A percentile compares a stretch with the other conserved stretches of the same genome.
Evolutionary conservation across 2,113 vertebrate genomes (phyloP).

Genomic region (Sylvilagus bachmani): DNA sequence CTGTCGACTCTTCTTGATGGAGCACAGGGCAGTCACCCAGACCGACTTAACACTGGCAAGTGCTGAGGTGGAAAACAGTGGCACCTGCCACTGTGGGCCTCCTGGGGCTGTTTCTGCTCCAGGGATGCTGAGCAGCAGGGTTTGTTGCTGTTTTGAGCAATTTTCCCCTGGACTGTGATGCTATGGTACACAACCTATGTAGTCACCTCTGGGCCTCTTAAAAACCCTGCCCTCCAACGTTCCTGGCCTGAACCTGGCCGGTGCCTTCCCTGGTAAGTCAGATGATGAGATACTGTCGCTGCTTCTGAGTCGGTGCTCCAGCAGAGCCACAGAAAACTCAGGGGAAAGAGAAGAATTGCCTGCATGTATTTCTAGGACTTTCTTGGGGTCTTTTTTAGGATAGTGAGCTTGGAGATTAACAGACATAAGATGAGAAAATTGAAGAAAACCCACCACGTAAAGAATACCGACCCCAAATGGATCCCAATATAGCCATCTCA

Average conservation of each 20-base stretch:
- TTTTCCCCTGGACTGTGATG: not conserved
- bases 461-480: not conserved
- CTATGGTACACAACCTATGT: rapidly evolving
- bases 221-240: no score
- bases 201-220: not conserved
- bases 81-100: not conserved
- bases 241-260: no score
- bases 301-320: not conserved
- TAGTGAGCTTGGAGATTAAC: no score
- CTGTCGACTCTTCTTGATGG: no score
- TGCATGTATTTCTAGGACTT: not conserved
- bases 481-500: no score
- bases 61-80: not conserved
- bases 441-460: rapidly evolving
- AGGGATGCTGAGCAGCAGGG: not conserved
- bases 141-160: not conserved
- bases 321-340: not conserved
- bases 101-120: no score
- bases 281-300: not conserved
- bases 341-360: not conserved
- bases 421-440: no score
- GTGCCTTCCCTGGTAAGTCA: not conserved
- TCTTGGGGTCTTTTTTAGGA: not conserved
- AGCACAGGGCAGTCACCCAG: not conserved
- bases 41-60: rapidly evolving